Evolutionary conservation across 2,797 vertebrate species (phyloP), one percentile per base, ranked within the genome.

Genomic region (Lepilemur ruficaudatus): DNA sequence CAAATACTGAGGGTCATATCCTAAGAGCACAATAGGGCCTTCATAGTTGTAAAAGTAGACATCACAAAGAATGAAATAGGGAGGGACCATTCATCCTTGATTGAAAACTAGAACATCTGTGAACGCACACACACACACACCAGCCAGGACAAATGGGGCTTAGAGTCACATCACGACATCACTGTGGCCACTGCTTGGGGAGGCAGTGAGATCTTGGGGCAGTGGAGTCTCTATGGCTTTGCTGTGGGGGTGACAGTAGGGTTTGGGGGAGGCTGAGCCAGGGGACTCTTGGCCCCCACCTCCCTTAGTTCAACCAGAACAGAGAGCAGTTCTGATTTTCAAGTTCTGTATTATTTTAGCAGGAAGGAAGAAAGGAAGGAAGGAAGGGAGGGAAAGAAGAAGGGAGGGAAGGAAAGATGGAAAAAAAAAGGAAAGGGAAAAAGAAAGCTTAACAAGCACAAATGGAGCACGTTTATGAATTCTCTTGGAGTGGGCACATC

Each of bases 401-500:
- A 12, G 65, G 38, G 83, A 32, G 46, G 25, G 6, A 2, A 4
- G 63, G 25, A 6, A 30, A 28, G 18, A 20, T 18, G 52, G 69
- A 70, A 35, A 52, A 28, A 6, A 5, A 15, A 69, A 30, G 55
- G 8, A 43, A 76, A 15, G 4, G 25, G 6, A 3, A 35, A 43
- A 63, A 28, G 28, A 38, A 52, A 18, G 4, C 32, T 0, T 20
- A 18, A 8, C 35, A 5, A 46, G 4, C 12, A 20, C 2, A 20
- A 0, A 22, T 0, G 3, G 14, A 61, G 22, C 14, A 15, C 72
- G 76, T 32, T 46, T 3, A 23, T 10, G 28, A 79, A 6, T n/a
- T n/a, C 76, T 86, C 38, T 50, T 22, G 18, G 23, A 84, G 35
- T 0, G 0, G 46, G 48, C 52, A 30, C 13, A 79, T 43, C 0